Conservation (phyloP, 2,797 vertebrate genomes). For the Rhabdomys pumilio region DNA sequence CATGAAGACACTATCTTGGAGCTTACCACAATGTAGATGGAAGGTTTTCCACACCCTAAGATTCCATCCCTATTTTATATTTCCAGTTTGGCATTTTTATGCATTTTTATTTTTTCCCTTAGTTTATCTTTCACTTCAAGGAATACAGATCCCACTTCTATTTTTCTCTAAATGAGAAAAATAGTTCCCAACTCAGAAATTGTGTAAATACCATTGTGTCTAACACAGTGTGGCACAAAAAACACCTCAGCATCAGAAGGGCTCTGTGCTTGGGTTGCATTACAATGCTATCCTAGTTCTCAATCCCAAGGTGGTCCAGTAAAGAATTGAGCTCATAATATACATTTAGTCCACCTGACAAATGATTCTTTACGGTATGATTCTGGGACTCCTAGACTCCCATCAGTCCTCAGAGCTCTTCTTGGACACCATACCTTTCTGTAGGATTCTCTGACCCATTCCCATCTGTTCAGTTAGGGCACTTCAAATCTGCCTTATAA, state of each 20-base stretch:
- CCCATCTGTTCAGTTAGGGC: neutral
- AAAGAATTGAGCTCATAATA: neutral
- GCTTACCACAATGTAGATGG: neutral
- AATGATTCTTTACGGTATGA: neutral
- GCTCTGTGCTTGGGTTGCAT: neutral
- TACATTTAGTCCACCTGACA: accelerated
- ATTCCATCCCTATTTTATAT: neutral
- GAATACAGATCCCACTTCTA: neutral
- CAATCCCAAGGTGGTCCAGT: neutral
- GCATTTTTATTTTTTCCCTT: conserved; percentile 46
- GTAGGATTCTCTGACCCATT: neutral
- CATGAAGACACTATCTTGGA: neutral
- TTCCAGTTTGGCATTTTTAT: neutral
- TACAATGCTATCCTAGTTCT: neutral
- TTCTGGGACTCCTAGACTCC: neutral
- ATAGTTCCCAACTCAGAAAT: conserved; percentile 6
- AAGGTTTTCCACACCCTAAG: neutral
- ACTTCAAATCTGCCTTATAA: neutral
- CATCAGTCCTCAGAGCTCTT: neutral
- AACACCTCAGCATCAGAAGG: neutral
- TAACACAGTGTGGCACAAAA: neutral
- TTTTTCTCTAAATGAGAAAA: conserved; percentile 17
- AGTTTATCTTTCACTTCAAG: neutral
- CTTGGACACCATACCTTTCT: no score
- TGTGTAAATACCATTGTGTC: conserved; percentile 17